These are phyloP conservation scores for Leptodactylus fallax DNA, from an alignment of 2,797 vertebrate genomes.

Conservation along the genomic window DNA sequence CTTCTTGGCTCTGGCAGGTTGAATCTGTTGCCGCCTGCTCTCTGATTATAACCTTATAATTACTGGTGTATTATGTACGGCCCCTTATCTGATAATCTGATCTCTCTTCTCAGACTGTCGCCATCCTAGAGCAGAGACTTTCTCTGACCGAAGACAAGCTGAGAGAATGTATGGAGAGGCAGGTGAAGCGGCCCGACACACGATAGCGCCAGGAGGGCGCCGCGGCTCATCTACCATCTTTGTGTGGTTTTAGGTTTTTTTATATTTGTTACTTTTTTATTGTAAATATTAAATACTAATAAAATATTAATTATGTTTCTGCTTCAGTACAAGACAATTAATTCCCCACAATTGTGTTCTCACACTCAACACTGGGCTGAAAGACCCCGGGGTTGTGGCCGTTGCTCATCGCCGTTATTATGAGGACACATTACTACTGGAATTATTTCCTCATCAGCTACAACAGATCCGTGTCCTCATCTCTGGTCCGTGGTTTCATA, in stretches of 20 bases:
- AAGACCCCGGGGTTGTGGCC: no score
- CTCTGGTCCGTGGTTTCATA: neutral
- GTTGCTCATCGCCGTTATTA: neutral
- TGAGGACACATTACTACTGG: neutral
- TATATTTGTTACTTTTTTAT: neutral
- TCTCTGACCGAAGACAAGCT: constrained; percentile 94
- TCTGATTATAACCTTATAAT: no score
- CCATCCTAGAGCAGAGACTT: constrained; percentile 90
- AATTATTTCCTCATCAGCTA: neutral
- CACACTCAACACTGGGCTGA: no score
- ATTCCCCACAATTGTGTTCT: no score
- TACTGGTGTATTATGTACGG: no score
- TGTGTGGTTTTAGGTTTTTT: neutral
- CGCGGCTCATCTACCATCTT: neutral
- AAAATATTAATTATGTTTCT: neutral
- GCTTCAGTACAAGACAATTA: no score
- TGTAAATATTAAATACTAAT: constrained; percentile 19
- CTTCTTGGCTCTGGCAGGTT: no score
- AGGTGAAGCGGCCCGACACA: constrained; percentile 71
- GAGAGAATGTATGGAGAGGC: constrained; percentile 92
- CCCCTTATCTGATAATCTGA: neutral
- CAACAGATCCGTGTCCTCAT: neutral
- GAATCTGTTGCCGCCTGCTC: no score
- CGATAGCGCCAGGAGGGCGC: neutral
- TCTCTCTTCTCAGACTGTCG: constrained; percentile 76